Base-by-base conservation (phyloP, 2,888 invertebrate genomes). In the Megastigmus dorsalis region DNA sequence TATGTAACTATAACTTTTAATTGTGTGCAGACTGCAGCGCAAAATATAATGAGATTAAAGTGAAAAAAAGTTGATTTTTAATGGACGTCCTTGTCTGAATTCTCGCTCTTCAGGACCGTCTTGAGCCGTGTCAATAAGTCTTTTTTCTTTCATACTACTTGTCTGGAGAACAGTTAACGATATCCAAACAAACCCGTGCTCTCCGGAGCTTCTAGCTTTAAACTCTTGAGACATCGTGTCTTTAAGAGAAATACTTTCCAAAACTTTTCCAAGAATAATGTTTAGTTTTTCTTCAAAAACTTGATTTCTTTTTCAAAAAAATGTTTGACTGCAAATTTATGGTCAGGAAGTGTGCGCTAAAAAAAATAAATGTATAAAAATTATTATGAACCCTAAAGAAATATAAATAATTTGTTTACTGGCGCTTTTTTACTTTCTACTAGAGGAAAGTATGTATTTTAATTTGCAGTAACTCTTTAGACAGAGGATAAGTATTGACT, bases 81-180 rank as follows among this genome's bases (percentile, higher is more conserved):
- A 77, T 54, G 68, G 65, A 76, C 77, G 75, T 73, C 74, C 77
- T 79, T 69, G 77, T 73, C 78, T 75, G 67, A 55, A 20, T 77
- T 75, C 71, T 70, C 70, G 70, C 72, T 66, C 67, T 74, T 73
- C 59, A 55, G 70, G 41, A 67, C 48, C 60, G 41, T 55, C 72
- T 63, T 63, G 26, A 52, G 66, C 62, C 55, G 63, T 57, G 60
- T 68, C 65, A 70, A 70, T 74, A 54, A 66, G 26, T 43, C 38
- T 72, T 55, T 75, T 71, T 77, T 59, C 54, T 67, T 73, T 57
- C 33, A 60, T 71, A 57, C 70, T 76, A 67, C 75, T 77, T 78
- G 80, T 81, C 79, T 80, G 73, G 77, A 81, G 80, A 81, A 81
- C 81, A 70, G 82, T 83, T 85, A 85, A 85, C 84, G 85, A 85